A percentile compares a stretch with the other conserved stretches of the same genome.
Evolutionary conservation across 2,888 invertebrate species (phyloP).

Genomic region (Agrotis clavis): DNA sequence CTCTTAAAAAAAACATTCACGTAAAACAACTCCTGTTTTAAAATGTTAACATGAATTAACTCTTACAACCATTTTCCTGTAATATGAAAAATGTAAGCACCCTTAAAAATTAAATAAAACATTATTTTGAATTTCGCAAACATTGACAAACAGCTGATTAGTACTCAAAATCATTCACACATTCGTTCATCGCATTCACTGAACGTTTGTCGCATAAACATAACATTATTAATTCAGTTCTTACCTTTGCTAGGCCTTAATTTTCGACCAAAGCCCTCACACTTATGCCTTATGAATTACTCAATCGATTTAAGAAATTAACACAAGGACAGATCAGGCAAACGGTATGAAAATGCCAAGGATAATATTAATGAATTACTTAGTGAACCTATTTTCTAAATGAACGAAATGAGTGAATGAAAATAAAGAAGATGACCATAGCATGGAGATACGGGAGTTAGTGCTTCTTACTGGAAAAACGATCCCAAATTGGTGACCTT

Average conservation of each 20-base stretch:
- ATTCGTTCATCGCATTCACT: slow-evolving; percentile 10
- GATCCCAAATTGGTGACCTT: too few species aligned
- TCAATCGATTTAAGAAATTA: slow-evolving; percentile 49
- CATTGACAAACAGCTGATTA: slow-evolving; percentile 1
- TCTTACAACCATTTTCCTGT: too few species aligned
- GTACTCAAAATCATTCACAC: background rate
- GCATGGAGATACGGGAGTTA: too few species aligned
- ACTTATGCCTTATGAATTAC: slow-evolving; percentile 8
- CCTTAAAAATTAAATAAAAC: background rate
- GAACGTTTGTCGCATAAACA: background rate
- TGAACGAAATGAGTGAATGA: slow-evolving; percentile 10
- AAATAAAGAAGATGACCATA: background rate
- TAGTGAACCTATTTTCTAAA: slow-evolving; percentile 14
- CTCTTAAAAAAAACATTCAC: background rate
- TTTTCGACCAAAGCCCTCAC: slow-evolving; percentile 14
- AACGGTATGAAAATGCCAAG: slow-evolving; percentile 59
- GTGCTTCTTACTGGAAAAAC: too few species aligned
- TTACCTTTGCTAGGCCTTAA: slow-evolving; percentile 6
- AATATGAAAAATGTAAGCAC: background rate
- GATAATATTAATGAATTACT: slow-evolving; percentile 35
- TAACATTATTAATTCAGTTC: background rate
- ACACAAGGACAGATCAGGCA: slow-evolving; percentile 64
- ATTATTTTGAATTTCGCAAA: background rate
- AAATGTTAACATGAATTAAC: too few species aligned
- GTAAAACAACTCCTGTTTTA: background rate